Base-by-base conservation (phyloP, 2,113 vertebrate species). In the Prietella phreatophila region DNA sequence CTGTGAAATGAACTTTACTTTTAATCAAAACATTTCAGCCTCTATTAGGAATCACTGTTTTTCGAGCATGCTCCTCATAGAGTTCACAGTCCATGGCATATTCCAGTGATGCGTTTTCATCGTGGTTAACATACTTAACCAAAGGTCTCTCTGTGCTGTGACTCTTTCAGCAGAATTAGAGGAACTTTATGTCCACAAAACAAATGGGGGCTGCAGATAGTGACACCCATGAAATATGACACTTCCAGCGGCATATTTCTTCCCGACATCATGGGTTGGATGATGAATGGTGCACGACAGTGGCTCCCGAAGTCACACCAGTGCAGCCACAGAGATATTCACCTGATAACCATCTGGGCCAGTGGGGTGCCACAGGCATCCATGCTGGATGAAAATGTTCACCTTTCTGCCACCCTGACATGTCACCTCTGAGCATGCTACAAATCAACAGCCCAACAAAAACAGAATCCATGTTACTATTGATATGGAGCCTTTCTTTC, bases 141-240 rank as follows among this genome's bases (percentile, higher is more conserved):
- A 67, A 67, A 15, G 76, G 84, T 88, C 90, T 92, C 80, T 30
- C 11, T 17, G 89, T 60, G 85, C 89, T 85, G 85, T 85, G 84
- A 78, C 87, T 83, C 78, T 87, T 86, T 89, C 90, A 36, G n/a
- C 65, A 90, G 90, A 90, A 95, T 93, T 93, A 92, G 91, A 89
- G 89, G 86, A 91, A 92, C 88, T 92, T 89, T 92, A 92, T 91
- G 89, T 93, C 91, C 91, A 86, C 81, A 90, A 92, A 95, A 94
- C 91, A 94, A 94, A 94, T 93, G 92, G 91, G 88, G 76, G 91
- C 89, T 86, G 94, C 91, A 92, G 83, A 86, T 84, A 82, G 91
- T 92, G 94, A 94, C 93, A 93, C 87, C 90, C 14, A 91, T 95
- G 94, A 95, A 93, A 88, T 90, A 95, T 95, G 94, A 93, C 91